Evolutionary conservation across 2,888 invertebrate species (phyloP).

Genomic region (Leucophenga maculata): DNA sequence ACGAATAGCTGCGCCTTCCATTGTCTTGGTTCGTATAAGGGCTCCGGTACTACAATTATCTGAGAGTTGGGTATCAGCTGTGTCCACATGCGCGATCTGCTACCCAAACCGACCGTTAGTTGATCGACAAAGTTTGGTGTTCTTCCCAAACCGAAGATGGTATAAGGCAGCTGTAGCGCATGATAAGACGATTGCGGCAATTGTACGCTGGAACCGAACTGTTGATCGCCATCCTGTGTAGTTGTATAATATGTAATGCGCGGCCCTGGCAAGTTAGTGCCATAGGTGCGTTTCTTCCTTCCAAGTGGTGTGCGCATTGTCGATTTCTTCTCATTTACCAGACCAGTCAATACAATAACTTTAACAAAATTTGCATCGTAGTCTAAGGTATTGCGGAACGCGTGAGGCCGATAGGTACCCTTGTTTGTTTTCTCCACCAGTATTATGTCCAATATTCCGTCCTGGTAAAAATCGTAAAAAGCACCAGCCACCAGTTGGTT

Average conservation of each 20-base stretch:
- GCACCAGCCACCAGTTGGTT: constrained; percentile 86
- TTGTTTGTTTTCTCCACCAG: constrained; percentile 77
- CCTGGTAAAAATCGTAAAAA: constrained; percentile 95
- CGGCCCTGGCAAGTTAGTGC: constrained; percentile 93
- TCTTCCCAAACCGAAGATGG: constrained; percentile 96
- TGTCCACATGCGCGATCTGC: constrained; percentile 83
- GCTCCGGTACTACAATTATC: constrained; percentile 94
- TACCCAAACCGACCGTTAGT: constrained; percentile 85
- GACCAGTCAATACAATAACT: constrained; percentile 91
- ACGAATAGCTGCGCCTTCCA: constrained; percentile 96
- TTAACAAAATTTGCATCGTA: constrained; percentile 97
- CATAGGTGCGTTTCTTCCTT: constrained; percentile 84
- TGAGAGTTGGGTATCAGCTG: constrained; percentile 98
- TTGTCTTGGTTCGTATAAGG: constrained; percentile 80
- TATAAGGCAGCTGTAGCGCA: constrained; percentile 94
- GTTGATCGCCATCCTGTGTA: constrained; percentile 87
- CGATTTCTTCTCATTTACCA: constrained; percentile 80
- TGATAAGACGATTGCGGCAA: constrained; percentile 93
- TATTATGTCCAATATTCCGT: constrained; percentile 91
- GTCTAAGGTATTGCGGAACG: constrained; percentile 89
- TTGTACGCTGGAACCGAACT: constrained; percentile 89
- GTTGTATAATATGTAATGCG: constrained; percentile 89
- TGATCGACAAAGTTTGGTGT: constrained; percentile 98
- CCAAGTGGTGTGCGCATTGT: constrained; percentile 83
- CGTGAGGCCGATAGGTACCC: constrained; percentile 78